These are phyloP conservation scores for Odontomachus brunneus DNA, from an alignment of 1,140 invertebrate species.

Conservation along the genomic window DNA sequence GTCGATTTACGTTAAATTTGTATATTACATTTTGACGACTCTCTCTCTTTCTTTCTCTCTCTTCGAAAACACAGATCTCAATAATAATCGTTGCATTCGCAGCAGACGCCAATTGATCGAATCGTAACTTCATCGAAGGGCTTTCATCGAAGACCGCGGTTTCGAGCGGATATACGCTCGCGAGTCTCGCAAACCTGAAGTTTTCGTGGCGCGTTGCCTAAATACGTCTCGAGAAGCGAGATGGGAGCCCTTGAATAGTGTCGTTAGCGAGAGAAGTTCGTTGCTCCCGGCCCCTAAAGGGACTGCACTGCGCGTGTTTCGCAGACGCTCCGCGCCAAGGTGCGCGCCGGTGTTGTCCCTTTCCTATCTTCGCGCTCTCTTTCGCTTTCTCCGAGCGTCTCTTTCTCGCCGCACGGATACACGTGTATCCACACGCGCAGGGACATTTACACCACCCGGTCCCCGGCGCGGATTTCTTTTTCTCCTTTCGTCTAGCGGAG, in stretches of 20 bases:
- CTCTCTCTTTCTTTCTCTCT: not conserved
- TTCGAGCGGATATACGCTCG: not conserved
- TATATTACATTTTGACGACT: too few species aligned
- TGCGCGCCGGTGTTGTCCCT: not conserved
- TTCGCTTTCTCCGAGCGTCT: not conserved
- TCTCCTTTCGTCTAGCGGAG: conserved; percentile 1
- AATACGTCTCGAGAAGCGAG: conserved; percentile 19
- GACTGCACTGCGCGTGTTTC: conserved; percentile 14
- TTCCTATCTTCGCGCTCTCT: conserved; percentile 52
- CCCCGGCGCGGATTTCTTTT: not conserved
- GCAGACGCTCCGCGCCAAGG: not conserved
- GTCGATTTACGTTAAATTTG: too few species aligned
- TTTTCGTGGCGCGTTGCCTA: conserved; percentile 6
- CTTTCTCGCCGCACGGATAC: conserved; percentile 49
- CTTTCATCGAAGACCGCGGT: not conserved
- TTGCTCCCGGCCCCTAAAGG: conserved; percentile 19
- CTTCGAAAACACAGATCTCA: not conserved
- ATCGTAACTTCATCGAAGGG: not conserved
- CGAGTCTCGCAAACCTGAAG: conserved; percentile 8
- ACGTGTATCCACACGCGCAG: not conserved
- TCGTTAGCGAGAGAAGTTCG: conserved; percentile 42
- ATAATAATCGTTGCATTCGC: not conserved
- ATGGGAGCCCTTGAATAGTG: conserved; percentile 45
- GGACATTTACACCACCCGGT: conserved; percentile 3
- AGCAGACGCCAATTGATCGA: not conserved